Evolutionary conservation across 64 coral and sea anemone genomes (phyloP), one percentile per base, ranked within the genome.

Genomic region (Actinia equina): DNA sequence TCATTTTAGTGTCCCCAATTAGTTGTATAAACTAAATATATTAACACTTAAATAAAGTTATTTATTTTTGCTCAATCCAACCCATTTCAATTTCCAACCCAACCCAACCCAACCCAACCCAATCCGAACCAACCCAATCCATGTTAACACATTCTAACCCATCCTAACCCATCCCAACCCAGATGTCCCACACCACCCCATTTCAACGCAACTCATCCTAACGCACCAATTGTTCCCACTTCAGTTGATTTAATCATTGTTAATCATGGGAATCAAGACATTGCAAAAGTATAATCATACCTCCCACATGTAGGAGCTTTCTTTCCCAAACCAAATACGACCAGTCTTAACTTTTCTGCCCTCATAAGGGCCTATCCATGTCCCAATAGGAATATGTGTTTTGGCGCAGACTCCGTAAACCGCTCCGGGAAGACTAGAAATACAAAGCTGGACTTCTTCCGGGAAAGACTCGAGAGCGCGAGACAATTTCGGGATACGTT

Each of bases 361-460:
- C 59, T 90, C 93, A n/a, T 94, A 94, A 5, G 93, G 93, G 12
- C 93, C 93, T 44, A 94, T 84, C 93, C 93, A 94, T 30, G 93
- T 91, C 5, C 93, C 93, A 41, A 83, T 78, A 15, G 93, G 93
- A 37, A 94, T 91, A 46, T 84, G 80, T n/a, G 81, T 64, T 7
- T 61, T 77, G 1, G 88, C 83, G 53, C 85, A 90, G 13, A 94
- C 93, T n/a, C 93, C 93, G 26, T 87, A 77, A 41, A 86, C 86
- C 26, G 87, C 74, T n/a, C 93, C 88, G 52, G 93, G 93, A 13
- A 94, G 57, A 57, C 93, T 91, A 49, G 93, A 94, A 17, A 67
- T 77, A 86, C 93, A 94, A 20, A 94, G 54, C 49, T 91, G 93
- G 2, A 91, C 88, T 18, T 91, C 93, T 55, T 87, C 58, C 17